Evolutionary conservation across 2,797 vertebrate genomes (phyloP).

Genomic region (Urocyon cinereoargenteus): DNA sequence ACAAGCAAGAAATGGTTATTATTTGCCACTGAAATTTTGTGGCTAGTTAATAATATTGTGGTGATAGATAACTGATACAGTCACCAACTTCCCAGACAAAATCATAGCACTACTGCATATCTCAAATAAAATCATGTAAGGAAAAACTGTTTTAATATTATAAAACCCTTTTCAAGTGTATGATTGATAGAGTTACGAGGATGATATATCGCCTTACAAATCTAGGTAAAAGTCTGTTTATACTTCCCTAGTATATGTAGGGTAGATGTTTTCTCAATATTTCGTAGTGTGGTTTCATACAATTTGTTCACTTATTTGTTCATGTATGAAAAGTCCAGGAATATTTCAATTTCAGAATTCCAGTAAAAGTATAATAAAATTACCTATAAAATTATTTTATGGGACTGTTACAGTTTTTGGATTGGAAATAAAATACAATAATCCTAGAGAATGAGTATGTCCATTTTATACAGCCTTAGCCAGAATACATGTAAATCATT

Average conservation of each 20-base stretch:
- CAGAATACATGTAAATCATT: neutral
- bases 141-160: neutral
- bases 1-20: neutral
- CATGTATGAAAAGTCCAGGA: neutral
- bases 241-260: neutral
- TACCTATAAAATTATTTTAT: constrained; percentile 30
- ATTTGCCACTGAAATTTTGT: neutral
- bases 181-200: neutral
- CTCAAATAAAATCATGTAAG: neutral
- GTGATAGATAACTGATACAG: neutral
- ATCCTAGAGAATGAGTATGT: neutral
- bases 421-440: neutral
- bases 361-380: constrained; percentile 30
- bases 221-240: neutral
- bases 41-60: neutral
- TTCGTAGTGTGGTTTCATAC: neutral
- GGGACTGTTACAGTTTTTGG: neutral
- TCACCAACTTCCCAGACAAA: neutral
- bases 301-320: constrained; percentile 18
- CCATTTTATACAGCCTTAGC: neutral
- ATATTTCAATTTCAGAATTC: constrained; percentile 5
- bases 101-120: neutral
- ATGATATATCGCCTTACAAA: neutral
- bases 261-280: neutral
- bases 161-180: neutral